Evolutionary conservation across 2,888 invertebrate genomes (phyloP).

Genomic region (Lochmaea crataegi): DNA sequence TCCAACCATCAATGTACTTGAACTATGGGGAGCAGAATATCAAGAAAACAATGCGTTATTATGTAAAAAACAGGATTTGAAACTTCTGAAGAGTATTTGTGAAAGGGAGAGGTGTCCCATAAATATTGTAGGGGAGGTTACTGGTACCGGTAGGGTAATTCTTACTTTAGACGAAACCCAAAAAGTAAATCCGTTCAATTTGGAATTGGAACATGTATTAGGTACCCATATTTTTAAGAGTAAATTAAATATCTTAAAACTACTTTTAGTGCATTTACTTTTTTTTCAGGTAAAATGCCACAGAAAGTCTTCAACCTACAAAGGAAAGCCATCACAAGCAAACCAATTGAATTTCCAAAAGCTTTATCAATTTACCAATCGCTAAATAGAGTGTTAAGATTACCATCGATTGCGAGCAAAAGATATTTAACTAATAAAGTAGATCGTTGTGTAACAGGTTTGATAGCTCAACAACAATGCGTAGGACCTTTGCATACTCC

Average conservation of each 20-base stretch:
- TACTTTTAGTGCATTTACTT: background rate
- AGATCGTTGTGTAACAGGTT: slow-evolving; percentile 92
- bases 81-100: slow-evolving; percentile 77
- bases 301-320: slow-evolving; percentile 72
- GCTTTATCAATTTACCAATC: slow-evolving; percentile 73
- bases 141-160: slow-evolving; percentile 80
- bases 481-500: slow-evolving; percentile 98
- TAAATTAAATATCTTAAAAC: background rate
- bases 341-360: slow-evolving; percentile 61
- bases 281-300: slow-evolving; percentile 87
- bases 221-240: slow-evolving; percentile 64
- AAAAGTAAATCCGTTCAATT: slow-evolving; percentile 81
- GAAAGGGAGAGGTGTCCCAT: slow-evolving; percentile 89
- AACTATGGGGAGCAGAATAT: slow-evolving; percentile 98
- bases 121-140: slow-evolving; percentile 92
- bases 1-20: slow-evolving; percentile 91
- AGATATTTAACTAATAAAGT: slow-evolving; percentile 92
- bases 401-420: slow-evolving; percentile 95
- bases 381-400: slow-evolving; percentile 81
- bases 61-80: slow-evolving; percentile 75
- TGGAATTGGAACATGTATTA: slow-evolving; percentile 89
- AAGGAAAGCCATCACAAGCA: slow-evolving; percentile 54
- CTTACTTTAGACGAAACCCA: slow-evolving; percentile 75
- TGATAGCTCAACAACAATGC: slow-evolving; percentile 98
- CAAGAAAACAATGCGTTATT: slow-evolving; percentile 95